Evolutionary conservation across 2,888 invertebrate genomes (phyloP), one percentile per base, ranked within the genome.

Genomic region (Macrophya alboannulata): DNA sequence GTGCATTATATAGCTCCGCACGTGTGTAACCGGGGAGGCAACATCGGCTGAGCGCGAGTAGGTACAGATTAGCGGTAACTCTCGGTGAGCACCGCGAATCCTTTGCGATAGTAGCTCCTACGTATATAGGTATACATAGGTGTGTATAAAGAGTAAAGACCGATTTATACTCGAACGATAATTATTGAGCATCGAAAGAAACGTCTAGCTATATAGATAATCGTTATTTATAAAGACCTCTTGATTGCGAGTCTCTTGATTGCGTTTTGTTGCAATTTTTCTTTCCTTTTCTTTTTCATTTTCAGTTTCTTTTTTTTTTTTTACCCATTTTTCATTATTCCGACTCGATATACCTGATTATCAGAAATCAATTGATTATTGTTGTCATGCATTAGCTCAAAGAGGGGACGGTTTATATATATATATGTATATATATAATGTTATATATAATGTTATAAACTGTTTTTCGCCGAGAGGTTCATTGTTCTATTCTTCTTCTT

Each of bases 51-150:
- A 89, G 88, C 87, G 87, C 88, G 87, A 88, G 88, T 87, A 68
- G 68, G 68, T 74, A 87, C 86, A 89, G 90, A 90, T 90, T 90
- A 90, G 90, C 90, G 89, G 90, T 90, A 90, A 90, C 89, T 90
- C 88, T 88, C 87, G 43, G 81, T 81, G 81, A 81, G 81, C 81
- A 62, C 51, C 21, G 62, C 40, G 43, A 81, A 59, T 81, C 81
- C 43, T 81, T 81, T 55, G 10, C 31, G 77, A 77, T 55, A 25
- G 1, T 31, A 31, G 31, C 31, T 31, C 31, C 1, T 31, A 31
- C 1, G 31, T 31, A 31, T 31, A 31, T 31, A 31, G 1, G 1
- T 31, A 31, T n/a, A n/a, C n/a, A n/a, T n/a, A n/a, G n/a, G n/a
- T 31, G 31, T 68, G 1, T 68, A 31, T 21, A 43, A 40, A 25